Conservation (phyloP, 2,888 invertebrate genomes). For the Tetanocera ferruginea region DNA sequence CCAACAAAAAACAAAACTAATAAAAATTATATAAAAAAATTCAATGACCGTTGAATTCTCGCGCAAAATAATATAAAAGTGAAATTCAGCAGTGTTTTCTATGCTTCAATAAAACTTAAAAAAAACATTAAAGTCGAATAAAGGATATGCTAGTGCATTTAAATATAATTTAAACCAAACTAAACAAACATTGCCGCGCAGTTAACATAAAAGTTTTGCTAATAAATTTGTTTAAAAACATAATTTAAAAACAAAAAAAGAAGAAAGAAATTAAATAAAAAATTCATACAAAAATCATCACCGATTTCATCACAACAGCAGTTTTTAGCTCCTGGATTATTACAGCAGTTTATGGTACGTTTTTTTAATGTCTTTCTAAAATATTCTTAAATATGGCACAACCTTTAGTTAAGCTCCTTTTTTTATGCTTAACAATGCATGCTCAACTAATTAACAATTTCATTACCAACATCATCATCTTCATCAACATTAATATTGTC, state of each 20-base stretch:
- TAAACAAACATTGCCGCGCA: not conserved
- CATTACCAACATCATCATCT: constrained; percentile 17
- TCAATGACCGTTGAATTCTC: not conserved
- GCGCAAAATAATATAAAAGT: constrained; percentile 55
- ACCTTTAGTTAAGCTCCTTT: not conserved
- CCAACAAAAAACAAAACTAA: constrained; percentile 9
- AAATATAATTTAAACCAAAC: not conserved
- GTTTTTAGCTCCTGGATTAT: not conserved
- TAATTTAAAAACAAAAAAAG: not conserved
- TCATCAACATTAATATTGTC: constrained; percentile 28
- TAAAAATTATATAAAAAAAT: not conserved
- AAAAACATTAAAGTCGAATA: not conserved
- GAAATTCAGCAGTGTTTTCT: constrained; percentile 57
- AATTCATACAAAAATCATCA: not conserved
- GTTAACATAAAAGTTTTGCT: too few species aligned
- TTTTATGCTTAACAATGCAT: not conserved
- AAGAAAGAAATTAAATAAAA: not conserved
- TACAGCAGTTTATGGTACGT: constrained; percentile 55
- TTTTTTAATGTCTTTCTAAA: not conserved
- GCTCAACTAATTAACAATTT: not conserved
- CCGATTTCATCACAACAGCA: not conserved
- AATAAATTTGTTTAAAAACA: not conserved
- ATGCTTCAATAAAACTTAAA: constrained; percentile 14
- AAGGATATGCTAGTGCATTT: not conserved
- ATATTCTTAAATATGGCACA: not conserved